Conservation (phyloP, 2,113 vertebrate species). For the Calypte anna region DNA sequence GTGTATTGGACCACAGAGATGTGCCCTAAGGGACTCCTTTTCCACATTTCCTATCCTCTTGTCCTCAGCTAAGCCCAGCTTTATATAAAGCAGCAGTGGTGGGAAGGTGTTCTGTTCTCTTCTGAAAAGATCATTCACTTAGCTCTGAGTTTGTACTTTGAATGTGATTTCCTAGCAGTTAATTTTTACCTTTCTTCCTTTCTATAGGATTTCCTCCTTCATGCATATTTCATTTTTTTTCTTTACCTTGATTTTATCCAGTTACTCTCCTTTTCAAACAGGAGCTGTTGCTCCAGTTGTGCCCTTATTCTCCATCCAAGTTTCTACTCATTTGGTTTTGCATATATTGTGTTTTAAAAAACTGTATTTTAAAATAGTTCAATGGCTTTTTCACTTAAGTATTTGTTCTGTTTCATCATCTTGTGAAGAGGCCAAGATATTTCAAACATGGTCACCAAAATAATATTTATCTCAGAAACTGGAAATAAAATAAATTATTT, state of each 20-base stretch:
- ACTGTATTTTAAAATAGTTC: neutral
- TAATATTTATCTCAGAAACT: neutral
- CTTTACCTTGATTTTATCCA: neutral
- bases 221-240: neutral
- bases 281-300: neutral
- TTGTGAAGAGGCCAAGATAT: neutral
- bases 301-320: neutral
- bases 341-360: neutral
- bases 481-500: neutral
- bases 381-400: neutral
- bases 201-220: neutral
- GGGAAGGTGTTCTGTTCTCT: neutral
- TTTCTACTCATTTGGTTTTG: neutral
- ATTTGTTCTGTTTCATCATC: neutral
- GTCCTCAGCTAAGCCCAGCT: neutral
- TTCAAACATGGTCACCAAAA: neutral
- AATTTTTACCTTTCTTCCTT: neutral
- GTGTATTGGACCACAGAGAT: conserved; percentile 28
- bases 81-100: neutral
- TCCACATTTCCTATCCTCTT: neutral
- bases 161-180: neutral
- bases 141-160: conserved; percentile 15
- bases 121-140: neutral
- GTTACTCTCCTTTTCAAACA: neutral
- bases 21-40: conserved; percentile 30